Base-by-base conservation (phyloP, 2,888 invertebrate species). In the Yponomeuta cagnagella region DNA sequence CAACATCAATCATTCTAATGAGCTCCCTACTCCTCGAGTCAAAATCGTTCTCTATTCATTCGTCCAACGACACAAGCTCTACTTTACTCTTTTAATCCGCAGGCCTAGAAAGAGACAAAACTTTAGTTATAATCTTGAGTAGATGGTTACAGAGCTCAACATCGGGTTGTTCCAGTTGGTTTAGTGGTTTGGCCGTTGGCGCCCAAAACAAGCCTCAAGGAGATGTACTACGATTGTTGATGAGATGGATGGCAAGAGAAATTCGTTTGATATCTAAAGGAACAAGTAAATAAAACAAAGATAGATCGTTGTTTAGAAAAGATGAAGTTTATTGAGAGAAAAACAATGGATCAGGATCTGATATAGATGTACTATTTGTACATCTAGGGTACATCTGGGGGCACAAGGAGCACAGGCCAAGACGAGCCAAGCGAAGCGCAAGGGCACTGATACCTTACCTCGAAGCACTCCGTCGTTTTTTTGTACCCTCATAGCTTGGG, bases 1-100 rank as follows among this genome's bases (percentile, higher is more conserved):
- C 79, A 78, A 83, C 87, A 90, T 92, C 90, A 88, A 90, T 92
- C 91, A 92, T 91, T 86, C 86, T 90, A 91, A 91, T 90, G 88
- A 91, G 88, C 83, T 77, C 37, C 69, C 64, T 63, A 70, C 67
- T 48, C 70, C 31, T 33, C 31, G 65, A 58, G 12, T 58, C 52
- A 58, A 33, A 65, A 65, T 30, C 65, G 30, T 65, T 12, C 31
- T 10, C 64, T 31, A 10, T 31, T 2, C n/a, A 23, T 4, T 64
- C 10, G 4, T 31, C 30, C 64, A 23, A 6, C 64, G 31, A 9
- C 30, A 64, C 10, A 23, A 10, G 31, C 30, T 10, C 10, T 64
- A 23, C 30, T 31, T 31, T 64, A 23, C n/a, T 58, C 1, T 58
- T 58, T 15, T 58, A 15, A 58, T 12, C 15, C 52, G 12, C 15